A percentile compares a stretch with the other conserved stretches of the same genome.
Evolutionary conservation across 2,888 invertebrate genomes (phyloP).

Genomic region (Seira musarum): DNA sequence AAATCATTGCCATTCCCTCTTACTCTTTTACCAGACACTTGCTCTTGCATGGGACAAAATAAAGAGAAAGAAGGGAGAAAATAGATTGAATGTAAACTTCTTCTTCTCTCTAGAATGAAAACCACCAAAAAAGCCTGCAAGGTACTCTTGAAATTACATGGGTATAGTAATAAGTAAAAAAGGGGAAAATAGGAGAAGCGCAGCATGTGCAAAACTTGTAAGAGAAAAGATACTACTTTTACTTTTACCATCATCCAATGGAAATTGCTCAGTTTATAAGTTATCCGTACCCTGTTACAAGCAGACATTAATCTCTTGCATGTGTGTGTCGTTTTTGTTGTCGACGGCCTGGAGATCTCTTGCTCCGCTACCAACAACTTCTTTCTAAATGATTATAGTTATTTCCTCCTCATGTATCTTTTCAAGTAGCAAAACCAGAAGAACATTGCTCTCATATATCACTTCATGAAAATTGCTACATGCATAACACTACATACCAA

Average conservation of each 20-base stretch:
- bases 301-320: conserved; percentile 47
- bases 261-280: conserved; percentile 47
- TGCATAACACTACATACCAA: not conserved
- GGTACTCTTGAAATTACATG: not conserved
- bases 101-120: not conserved
- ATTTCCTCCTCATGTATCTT: conserved; percentile 10
- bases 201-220: conserved; percentile 40
- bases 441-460: conserved; percentile 8
- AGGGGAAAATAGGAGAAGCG: conserved; percentile 15
- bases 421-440: conserved; percentile 26
- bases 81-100: conserved; percentile 10
- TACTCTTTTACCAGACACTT: conserved; percentile 24
- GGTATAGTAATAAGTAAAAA: not conserved
- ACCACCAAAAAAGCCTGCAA: not conserved
- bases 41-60: conserved; percentile 17
- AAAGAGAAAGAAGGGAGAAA: conserved; percentile 10
- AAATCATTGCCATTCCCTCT: conserved; percentile 32
- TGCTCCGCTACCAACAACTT: conserved; percentile 1
- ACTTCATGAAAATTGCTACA: not conserved
- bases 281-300: conserved; percentile 36
- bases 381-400: conserved; percentile 17
- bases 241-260: conserved; percentile 28
- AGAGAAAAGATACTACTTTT: conserved; percentile 19
- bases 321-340: conserved; percentile 38
- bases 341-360: conserved; percentile 27